Conservation (phyloP, 64 coral and sea anemone genomes). For the Exaiptasia diaphana region DNA sequence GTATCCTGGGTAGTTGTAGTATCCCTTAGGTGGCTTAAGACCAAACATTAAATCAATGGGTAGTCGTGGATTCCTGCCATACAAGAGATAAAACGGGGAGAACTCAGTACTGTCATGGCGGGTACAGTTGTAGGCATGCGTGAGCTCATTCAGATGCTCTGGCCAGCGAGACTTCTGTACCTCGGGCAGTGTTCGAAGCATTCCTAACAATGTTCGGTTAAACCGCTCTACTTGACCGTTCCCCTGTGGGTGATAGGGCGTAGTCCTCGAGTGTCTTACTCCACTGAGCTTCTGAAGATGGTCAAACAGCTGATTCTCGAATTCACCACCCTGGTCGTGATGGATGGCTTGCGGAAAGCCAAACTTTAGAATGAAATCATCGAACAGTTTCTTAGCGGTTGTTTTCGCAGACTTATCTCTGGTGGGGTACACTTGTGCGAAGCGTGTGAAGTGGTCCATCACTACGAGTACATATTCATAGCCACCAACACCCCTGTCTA, state of each 20-base stretch:
- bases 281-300: slow-evolving; percentile 6
- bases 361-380: slow-evolving; percentile 17
- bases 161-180: slow-evolving; percentile 48
- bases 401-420: slow-evolving; percentile 31
- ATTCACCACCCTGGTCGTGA: slow-evolving; percentile 11
- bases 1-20: slow-evolving; percentile 20
- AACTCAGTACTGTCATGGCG: slow-evolving; percentile 21
- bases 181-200: slow-evolving; percentile 36
- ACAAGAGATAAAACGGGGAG: slow-evolving; percentile 2
- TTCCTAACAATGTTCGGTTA: neutral
- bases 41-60: slow-evolving; percentile 41
- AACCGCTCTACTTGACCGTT: no score
- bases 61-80: neutral
- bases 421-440: neutral
- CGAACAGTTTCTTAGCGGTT: slow-evolving; percentile 16
- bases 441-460: neutral
- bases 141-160: slow-evolving; percentile 43
- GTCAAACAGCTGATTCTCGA: no score
- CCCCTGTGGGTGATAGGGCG: neutral
- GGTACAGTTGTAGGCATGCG: slow-evolving; percentile 42
- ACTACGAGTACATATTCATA: neutral
- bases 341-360: slow-evolving; percentile 8
- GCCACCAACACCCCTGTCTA: slow-evolving; percentile 4
- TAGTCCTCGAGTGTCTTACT: slow-evolving; percentile 3
- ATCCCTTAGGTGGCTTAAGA: neutral